Conservation (phyloP, 2,888 invertebrate species). For the Dynastes tityus region DNA sequence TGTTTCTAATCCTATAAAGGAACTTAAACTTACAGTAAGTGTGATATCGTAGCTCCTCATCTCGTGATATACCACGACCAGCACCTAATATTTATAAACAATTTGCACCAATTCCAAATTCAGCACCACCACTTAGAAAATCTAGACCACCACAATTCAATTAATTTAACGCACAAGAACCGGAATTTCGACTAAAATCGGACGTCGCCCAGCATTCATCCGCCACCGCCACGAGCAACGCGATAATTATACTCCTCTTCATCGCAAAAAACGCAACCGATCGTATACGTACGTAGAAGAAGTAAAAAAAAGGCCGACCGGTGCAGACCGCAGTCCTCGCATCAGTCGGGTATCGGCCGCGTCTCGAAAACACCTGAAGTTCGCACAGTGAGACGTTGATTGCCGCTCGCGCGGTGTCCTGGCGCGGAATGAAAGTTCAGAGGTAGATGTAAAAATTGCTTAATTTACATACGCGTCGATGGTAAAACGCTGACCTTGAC, state of each 20-base stretch:
- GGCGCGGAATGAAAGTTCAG: constrained; percentile 42
- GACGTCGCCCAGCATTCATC: background rate
- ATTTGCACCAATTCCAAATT: constrained; percentile 1
- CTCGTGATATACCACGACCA: no score
- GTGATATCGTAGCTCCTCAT: constrained; percentile 37
- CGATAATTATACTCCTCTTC: constrained; percentile 34
- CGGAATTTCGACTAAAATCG: constrained; percentile 18
- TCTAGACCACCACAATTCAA: constrained; percentile 12
- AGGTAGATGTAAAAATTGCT: constrained; percentile 43
- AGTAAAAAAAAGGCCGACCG: background rate
- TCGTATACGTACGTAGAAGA: background rate
- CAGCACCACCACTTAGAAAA: constrained; percentile 15
- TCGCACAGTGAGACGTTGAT: constrained; percentile 30
- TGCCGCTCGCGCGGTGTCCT: constrained; percentile 18
- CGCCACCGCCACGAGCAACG: constrained; percentile 15
- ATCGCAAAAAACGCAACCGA: constrained; percentile 13
- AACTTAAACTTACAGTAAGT: constrained; percentile 23
- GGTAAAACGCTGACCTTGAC: constrained; percentile 40
- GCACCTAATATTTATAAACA: background rate
- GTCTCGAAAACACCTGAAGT: constrained; percentile 14
- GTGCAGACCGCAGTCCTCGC: background rate
- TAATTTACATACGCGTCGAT: constrained; percentile 44
- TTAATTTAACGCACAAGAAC: constrained; percentile 34
- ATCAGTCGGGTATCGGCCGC: background rate
- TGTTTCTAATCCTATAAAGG: background rate